Evolutionary conservation across 2,113 vertebrate species (phyloP).

Genomic region (Mirounga angustirostris): DNA sequence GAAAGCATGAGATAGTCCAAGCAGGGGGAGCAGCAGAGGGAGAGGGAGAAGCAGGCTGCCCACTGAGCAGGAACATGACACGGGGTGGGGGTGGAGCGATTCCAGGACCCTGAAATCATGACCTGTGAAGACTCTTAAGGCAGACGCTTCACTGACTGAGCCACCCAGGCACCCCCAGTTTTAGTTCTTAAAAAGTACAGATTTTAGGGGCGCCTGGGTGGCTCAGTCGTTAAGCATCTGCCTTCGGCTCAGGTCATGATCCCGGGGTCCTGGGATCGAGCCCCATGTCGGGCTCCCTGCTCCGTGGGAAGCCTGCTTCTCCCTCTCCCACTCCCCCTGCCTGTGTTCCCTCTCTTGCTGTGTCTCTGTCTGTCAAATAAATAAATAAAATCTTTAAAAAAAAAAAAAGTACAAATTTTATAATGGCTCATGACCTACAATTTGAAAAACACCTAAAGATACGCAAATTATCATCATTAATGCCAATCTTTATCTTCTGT

Average conservation of each 20-base stretch:
- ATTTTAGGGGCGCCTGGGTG: neutral
- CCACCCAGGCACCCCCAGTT: neutral
- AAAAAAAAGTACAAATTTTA: constrained; percentile 25
- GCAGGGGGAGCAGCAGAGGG: neutral
- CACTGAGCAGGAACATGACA: neutral
- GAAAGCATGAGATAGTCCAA: neutral
- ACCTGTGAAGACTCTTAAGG: neutral
- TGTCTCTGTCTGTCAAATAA: too few species aligned
- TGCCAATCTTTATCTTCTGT: neutral
- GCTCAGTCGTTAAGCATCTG: too few species aligned
- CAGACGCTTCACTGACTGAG: neutral
- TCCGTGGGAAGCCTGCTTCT: too few species aligned
- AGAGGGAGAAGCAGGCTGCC: neutral
- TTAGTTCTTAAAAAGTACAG: constrained; percentile 35
- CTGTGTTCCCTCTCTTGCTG: too few species aligned
- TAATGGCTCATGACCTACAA: neutral
- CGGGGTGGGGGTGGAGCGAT: neutral
- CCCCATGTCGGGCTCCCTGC: too few species aligned
- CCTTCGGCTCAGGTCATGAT: too few species aligned
- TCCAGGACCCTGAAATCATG: neutral
- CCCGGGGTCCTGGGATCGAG: too few species aligned
- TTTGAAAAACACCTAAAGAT: neutral
- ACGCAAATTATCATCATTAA: neutral
- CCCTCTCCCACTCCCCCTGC: too few species aligned
- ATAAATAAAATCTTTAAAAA: too few species aligned